A percentile compares a stretch with the other conserved stretches of the same genome.
phyloP scores from a whole-genome alignment of 2,797 vertebrate genomes.

The Dermochelys coriacea region DNA sequence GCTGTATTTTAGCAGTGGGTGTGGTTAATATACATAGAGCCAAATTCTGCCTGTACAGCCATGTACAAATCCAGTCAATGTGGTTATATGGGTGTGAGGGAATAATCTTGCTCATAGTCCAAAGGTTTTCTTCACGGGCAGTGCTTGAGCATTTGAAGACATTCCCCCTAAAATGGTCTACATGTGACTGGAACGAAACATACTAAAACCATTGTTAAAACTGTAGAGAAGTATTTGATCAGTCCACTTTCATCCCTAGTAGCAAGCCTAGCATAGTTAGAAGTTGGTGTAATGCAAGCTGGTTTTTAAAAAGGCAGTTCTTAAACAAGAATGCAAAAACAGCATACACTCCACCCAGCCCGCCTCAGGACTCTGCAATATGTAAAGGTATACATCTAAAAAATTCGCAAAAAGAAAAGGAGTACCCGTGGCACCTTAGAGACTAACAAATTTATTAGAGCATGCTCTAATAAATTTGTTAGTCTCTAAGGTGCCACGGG shows the following conservation, averaged over 20 bases:
- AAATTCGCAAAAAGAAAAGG: too few relatives aligned
- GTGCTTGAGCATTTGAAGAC: accelerated
- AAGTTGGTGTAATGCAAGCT: neutral
- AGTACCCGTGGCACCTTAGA: too few relatives aligned
- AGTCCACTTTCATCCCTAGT: neutral
- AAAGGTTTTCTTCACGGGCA: neutral
- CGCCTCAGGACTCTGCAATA: accelerated
- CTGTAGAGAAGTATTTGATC: neutral
- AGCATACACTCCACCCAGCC: accelerated
- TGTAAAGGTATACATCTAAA: neutral
- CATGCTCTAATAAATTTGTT: too few relatives aligned
- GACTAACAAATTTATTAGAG: too few relatives aligned
- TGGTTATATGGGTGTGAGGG: neutral
- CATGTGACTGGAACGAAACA: neutral
- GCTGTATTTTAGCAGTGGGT: accelerated
- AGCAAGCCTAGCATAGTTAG: neutral
- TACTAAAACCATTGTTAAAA: too few relatives aligned
- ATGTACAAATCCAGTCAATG: neutral
- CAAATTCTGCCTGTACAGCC: neutral
- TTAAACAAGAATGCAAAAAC: neutral
- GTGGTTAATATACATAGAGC: neutral
- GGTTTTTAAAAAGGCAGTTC: neutral
- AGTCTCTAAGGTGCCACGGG: too few relatives aligned
- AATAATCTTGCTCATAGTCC: neutral
- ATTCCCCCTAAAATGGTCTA: accelerated